A percentile compares a stretch with the other conserved stretches of the same genome.
phyloP scores from a whole-genome alignment of 2,888 invertebrate species.

The Pyrrhia umbra region DNA sequence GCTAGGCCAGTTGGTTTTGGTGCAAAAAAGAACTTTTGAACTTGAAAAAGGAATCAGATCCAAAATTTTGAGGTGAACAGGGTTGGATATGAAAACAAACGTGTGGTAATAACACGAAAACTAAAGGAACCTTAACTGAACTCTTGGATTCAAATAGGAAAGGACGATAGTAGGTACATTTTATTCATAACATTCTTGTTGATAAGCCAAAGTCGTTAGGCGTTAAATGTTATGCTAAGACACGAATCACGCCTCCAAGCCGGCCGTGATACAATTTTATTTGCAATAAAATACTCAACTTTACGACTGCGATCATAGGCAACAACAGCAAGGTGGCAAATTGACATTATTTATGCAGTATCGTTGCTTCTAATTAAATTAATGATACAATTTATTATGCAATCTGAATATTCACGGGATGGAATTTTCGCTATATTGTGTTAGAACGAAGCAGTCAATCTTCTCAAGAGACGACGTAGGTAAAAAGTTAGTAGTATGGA shows the following conservation, averaged over 20 bases:
- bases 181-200: slow-evolving; percentile 5
- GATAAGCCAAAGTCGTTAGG: slow-evolving; percentile 19
- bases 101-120: background rate
- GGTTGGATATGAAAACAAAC: background rate
- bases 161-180: background rate
- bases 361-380: slow-evolving; percentile 18
- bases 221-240: slow-evolving; percentile 21
- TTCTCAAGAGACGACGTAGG: too few relatives aligned
- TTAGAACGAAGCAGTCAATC: background rate
- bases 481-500: background rate
- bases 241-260: slow-evolving; percentile 22
- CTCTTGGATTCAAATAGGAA: background rate
- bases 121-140: background rate
- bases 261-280: slow-evolving; percentile 29
- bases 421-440: background rate
- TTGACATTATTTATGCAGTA: slow-evolving; percentile 36
- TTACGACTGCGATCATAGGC: slow-evolving; percentile 27
- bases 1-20: too few relatives aligned
- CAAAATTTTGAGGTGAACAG: too few relatives aligned
- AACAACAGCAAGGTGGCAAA: slow-evolving; percentile 26
- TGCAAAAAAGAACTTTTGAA: background rate
- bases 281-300: slow-evolving; percentile 39
- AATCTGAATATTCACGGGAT: background rate
- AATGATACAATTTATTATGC: slow-evolving; percentile 7
- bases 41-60: background rate